A percentile compares a stretch with the other conserved stretches of the same genome.
Conservation (phyloP, 2,113 vertebrate species). For the Ardeotis arabs region DNA sequence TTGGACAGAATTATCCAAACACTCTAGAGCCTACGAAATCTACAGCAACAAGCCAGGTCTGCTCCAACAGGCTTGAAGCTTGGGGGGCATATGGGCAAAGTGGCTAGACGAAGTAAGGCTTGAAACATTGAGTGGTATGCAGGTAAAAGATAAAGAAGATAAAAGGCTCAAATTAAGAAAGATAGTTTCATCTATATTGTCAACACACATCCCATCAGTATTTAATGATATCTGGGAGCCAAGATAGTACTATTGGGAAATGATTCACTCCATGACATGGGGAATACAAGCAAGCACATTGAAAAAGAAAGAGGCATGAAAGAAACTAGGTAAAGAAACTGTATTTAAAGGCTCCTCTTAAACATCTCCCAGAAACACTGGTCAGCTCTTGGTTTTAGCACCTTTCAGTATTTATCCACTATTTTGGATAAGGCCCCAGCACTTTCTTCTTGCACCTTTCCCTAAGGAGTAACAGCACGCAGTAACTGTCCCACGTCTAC, state of each 20-base stretch:
- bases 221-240: neutral
- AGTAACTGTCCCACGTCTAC: neutral
- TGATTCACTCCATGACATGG: neutral
- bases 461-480: neutral
- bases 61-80: neutral
- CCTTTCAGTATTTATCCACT: neutral
- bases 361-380: neutral
- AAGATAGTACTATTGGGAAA: neutral
- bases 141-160: neutral
- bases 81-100: neutral
- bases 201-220: neutral
- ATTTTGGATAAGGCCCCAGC: neutral
- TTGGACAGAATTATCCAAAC: neutral
- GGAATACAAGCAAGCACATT: neutral
- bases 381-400: neutral
- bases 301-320: neutral
- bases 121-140: neutral
- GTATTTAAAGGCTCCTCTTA: neutral
- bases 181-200: neutral
- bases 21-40: neutral
- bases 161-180: neutral
- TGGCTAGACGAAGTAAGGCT: neutral
- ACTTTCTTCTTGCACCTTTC: neutral
- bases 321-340: neutral
- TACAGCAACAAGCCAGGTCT: neutral